Evolutionary conservation across 2,888 invertebrate genomes (phyloP).

Genomic region (Nysson spinosus): DNA sequence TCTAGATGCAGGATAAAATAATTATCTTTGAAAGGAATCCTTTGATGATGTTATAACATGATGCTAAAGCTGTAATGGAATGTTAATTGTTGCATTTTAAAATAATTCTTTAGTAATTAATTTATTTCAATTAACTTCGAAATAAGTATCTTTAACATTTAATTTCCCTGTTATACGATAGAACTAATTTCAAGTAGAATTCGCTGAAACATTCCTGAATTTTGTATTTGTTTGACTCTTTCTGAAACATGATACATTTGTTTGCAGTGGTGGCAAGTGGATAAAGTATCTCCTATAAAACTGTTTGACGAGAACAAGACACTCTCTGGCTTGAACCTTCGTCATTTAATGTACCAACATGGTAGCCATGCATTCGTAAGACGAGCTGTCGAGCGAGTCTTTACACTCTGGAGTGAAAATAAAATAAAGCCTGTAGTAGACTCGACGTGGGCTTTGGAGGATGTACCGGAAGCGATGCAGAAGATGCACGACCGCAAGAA

Average conservation of each 20-base stretch:
- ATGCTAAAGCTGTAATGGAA: too few relatives aligned
- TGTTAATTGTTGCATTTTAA: too few relatives aligned
- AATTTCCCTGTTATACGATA: too few relatives aligned
- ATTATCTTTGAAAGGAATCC: too few relatives aligned
- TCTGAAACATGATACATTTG: background rate
- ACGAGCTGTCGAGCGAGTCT: constrained; percentile 85
- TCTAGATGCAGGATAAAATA: too few relatives aligned
- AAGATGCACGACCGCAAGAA: constrained; percentile 95
- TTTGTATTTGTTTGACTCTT: background rate
- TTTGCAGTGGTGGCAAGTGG: constrained; percentile 93
- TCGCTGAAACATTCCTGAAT: too few relatives aligned
- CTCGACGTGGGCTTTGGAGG: constrained; percentile 92
- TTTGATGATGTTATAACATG: too few relatives aligned
- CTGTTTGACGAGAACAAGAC: constrained; percentile 93
- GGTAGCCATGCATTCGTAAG: constrained; percentile 85
- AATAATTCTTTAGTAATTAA: too few relatives aligned
- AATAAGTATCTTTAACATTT: too few relatives aligned
- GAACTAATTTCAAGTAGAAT: too few relatives aligned
- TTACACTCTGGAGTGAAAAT: constrained; percentile 86
- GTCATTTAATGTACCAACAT: constrained; percentile 89
- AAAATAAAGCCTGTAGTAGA: constrained; percentile 90
- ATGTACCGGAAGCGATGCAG: constrained; percentile 93
- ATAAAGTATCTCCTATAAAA: constrained; percentile 92
- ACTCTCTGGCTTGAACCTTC: constrained; percentile 89
- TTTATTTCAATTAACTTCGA: too few relatives aligned